These are phyloP conservation scores for Dione vanillae DNA, from an alignment of 2,888 invertebrate species.

Conservation along the genomic window DNA sequence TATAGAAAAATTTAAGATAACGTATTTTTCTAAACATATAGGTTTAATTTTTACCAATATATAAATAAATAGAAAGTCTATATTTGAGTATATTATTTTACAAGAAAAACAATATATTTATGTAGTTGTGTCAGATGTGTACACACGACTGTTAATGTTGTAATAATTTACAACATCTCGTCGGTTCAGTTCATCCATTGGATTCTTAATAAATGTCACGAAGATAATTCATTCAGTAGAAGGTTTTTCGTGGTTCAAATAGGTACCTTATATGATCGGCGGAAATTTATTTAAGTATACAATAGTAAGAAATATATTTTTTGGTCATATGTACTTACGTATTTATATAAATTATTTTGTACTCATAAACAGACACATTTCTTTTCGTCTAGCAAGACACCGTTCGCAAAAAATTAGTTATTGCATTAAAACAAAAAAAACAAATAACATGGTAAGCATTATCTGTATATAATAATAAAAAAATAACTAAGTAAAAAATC, in stretches of 20 bases:
- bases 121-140: background rate
- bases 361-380: background rate
- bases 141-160: slow-evolving; percentile 9
- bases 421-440: no score
- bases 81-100: background rate
- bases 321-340: no score
- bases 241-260: slow-evolving; percentile 17
- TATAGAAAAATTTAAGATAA: no score
- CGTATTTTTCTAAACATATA: no score
- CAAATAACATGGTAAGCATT: no score
- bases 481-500: no score
- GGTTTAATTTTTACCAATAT: background rate
- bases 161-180: slow-evolving; percentile 25
- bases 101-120: slow-evolving; percentile 11
- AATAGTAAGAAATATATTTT: background rate
- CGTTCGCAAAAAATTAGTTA: no score
- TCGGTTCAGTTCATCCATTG: slow-evolving; percentile 24
- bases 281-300: background rate
- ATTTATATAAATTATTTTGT: no score
- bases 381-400: no score
- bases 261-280: background rate
- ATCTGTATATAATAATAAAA: no score
- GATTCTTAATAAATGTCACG: slow-evolving; percentile 32
- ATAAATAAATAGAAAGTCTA: background rate
- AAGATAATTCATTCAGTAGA: slow-evolving; percentile 10